Base-by-base conservation (phyloP, 1,140 invertebrate species). In the Chironomus striatipennis region DNA sequence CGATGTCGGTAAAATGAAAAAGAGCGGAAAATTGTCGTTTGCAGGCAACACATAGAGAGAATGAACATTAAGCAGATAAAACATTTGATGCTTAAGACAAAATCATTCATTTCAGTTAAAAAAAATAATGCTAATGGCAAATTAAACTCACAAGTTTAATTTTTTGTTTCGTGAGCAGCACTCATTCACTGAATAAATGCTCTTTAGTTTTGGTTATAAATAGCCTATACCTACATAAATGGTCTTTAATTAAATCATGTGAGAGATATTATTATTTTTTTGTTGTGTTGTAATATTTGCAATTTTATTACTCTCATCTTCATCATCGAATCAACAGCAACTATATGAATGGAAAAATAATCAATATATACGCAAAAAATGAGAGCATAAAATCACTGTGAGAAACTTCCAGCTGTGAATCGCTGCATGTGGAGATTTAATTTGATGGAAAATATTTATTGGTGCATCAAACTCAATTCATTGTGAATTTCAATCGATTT, bases 381-480 rank as follows among this genome's bases (percentile, higher is more conserved):
- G 24, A 34, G 24, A 34, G 24, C 24, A 34, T 34, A 70, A 21
- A 70, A 70, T 70, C 65, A 70, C 65, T 70, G 65, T 70, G 65
- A 70, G 65, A 70, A 57, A 57, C 47, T 57, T 57, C 47, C 47
- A 57, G 47, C 12, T 57, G 47, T 15, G 47, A 57, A 70, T 21
- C 17, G 17, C 65, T 18, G 65, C 65, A 70, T 70, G 65, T 70
- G 65, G 8, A 18, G 65, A 70, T 70, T 70, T 70, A 70, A 70
- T 70, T 70, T 21, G 65, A 70, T 70, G 65, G 20, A 70, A 70
- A 70, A 70, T 70, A 70, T 70, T 70, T 70, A 70, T 70, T 70
- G 65, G 20, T 70, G 65, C 65, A 70, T 57, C 47, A 57, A 57
- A 57, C 47, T 57, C 9, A 57, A 57, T 57, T 57, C 12, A 57